Base-by-base conservation (phyloP, 2,113 vertebrate species). In the Phoxinus phoxinus region DNA sequence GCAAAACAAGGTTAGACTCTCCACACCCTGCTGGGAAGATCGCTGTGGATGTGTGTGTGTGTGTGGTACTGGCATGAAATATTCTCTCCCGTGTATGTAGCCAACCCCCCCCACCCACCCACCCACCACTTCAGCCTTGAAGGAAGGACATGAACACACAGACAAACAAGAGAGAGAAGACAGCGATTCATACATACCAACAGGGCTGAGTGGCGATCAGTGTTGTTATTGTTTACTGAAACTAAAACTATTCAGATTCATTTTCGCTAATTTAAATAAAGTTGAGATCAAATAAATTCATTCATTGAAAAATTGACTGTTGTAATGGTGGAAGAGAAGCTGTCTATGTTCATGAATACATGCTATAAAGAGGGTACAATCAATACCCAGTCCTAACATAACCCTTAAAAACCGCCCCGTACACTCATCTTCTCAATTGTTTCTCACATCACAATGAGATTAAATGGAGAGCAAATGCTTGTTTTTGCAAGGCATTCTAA, bases 1-100 rank as follows among this genome's bases (percentile, higher is more conserved):
- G 25, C 59, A 86, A 86, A 85, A 89, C 87, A 89, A 89, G 83
- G 85, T 89, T 89, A 87, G 79, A 84, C 77, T 81, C 85, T 76
- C 77, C 65, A 76, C 82, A 85, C 88, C 88, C 85, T 85, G 85
- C 83, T 87, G 88, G 81, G 85, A 59, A 23, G 87, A 77, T 51
- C 35, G 76, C 84, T 81, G 37, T 87, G 46, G 41, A 21, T 81
- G 67, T 84, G 15, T 67, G 78, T 85, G 8, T 53, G 48, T 79
- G 63, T 84, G 51, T 71, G 25, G 63, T 65, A 73, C 73, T 79
- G 85, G 83, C 65, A 87, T 85, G 78, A 81, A 85, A 85, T 86
- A 86, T 85, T 85, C 86, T 89, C 71, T 85, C 72, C 48, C 25
- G 30, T 73, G 53, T 82, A 61, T 67, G 63, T 85, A 82, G 67